These are phyloP conservation scores for Stegophylla sp. DNA, from an alignment of 2,888 invertebrate genomes.

Conservation along the genomic window DNA sequence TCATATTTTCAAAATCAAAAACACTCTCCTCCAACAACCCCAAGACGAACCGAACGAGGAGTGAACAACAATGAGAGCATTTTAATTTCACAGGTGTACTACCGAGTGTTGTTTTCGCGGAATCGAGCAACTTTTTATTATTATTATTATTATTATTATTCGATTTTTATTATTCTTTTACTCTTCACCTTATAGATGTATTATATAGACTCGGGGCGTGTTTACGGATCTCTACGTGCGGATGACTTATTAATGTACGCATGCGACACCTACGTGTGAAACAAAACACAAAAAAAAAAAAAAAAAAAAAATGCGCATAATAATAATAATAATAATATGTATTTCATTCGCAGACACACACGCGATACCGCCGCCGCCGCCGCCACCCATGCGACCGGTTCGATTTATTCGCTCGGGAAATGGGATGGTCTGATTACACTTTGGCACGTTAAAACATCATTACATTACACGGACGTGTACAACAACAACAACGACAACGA, in stretches of 20 bases:
- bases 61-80: no score
- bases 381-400: constrained; percentile 54
- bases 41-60: no score
- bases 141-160: background rate
- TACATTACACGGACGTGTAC: constrained; percentile 1
- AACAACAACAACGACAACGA: no score
- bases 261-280: constrained; percentile 42
- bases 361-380: constrained; percentile 51
- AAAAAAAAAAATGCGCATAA: constrained; percentile 6
- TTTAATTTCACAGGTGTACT: background rate
- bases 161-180: no score
- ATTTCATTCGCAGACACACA: constrained; percentile 46
- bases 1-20: no score
- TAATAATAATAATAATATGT: constrained; percentile 40
- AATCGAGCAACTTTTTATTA: background rate
- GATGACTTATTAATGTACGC: constrained; percentile 52
- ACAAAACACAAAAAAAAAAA: no score
- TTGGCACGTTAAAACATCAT: constrained; percentile 58
- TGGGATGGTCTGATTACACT: constrained; percentile 55
- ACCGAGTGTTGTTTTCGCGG: background rate
- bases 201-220: constrained; percentile 1
- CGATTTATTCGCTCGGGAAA: constrained; percentile 49
- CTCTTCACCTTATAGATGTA: no score
- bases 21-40: no score
- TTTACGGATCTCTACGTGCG: constrained; percentile 6